These are phyloP conservation scores for Ramphastos sulfuratus DNA, from an alignment of 2,113 vertebrate genomes.

Conservation along the genomic window DNA sequence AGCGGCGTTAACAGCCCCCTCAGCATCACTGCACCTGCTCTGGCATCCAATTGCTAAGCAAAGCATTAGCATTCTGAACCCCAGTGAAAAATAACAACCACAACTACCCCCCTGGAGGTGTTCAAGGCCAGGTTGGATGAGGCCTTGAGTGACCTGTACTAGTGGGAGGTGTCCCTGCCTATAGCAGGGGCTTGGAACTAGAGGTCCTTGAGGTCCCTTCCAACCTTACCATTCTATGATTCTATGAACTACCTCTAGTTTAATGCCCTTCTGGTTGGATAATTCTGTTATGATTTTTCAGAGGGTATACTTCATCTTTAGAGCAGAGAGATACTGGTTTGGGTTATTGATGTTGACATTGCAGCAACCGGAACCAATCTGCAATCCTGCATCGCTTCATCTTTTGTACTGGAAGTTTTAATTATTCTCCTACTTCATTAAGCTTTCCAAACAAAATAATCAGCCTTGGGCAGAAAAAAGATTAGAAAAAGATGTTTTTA, in stretches of 20 bases:
- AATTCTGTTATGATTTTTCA: conserved; percentile 49
- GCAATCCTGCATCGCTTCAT: conserved; percentile 23
- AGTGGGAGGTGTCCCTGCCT: too few relatives aligned
- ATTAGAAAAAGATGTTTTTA: conserved; percentile 25
- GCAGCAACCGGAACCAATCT: conserved; percentile 47
- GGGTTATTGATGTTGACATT: neutral
- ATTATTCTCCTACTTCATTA: conserved; percentile 42
- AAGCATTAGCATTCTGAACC: neutral
- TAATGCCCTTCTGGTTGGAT: neutral
- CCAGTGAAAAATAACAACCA: neutral
- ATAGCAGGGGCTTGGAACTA: too few relatives aligned
- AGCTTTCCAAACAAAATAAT: neutral
- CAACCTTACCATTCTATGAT: too few relatives aligned
- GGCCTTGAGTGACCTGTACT: too few relatives aligned
- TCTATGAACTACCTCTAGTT: conserved; percentile 13
- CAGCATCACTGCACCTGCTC: neutral
- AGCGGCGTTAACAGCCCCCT: neutral
- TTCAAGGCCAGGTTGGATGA: too few relatives aligned
- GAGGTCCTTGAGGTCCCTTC: too few relatives aligned
- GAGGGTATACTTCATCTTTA: conserved; percentile 18
- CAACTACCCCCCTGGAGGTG: too few relatives aligned
- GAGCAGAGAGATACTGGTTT: neutral
- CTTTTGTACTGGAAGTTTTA: conserved; percentile 52
- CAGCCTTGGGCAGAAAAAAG: conserved; percentile 10
- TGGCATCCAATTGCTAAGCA: neutral